Conservation (phyloP, 2,797 vertebrate genomes). For the Arremon aurantiirostris region DNA sequence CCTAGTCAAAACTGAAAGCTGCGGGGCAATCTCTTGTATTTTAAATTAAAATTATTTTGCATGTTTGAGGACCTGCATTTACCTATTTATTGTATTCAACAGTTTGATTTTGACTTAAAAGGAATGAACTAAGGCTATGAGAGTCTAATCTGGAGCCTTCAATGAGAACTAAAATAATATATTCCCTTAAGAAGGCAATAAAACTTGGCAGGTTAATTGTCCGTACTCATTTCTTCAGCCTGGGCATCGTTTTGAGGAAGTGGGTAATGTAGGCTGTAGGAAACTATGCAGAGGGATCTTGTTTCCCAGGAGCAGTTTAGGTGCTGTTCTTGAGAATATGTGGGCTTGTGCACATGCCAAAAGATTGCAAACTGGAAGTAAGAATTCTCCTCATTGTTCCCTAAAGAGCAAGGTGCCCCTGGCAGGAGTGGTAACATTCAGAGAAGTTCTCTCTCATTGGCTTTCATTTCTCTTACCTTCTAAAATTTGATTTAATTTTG, state of each 20-base stretch:
- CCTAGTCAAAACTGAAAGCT: not conserved
- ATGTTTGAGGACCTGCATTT: not conserved
- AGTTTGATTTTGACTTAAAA: not conserved
- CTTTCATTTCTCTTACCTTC: conserved; percentile 9
- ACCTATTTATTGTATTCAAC: not conserved
- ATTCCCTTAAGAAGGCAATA: not conserved
- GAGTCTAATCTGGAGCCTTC: not conserved
- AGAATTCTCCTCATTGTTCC: not conserved
- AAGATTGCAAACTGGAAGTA: not conserved
- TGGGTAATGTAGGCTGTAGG: not conserved
- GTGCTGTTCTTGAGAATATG: not conserved
- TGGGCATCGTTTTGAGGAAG: not conserved
- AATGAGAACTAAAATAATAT: not conserved
- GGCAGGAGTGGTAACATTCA: not conserved
- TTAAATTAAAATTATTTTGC: not conserved
- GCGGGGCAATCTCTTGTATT: not conserved
- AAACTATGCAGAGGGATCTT: fast-evolving
- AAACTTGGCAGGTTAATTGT: not conserved
- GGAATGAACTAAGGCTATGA: not conserved
- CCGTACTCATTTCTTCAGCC: not conserved
- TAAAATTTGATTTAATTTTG: conserved; percentile 48
- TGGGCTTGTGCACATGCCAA: not conserved
- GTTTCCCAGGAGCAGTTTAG: not conserved
- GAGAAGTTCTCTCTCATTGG: not conserved
- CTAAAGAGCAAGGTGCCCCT: not conserved